A percentile compares a stretch with the other conserved stretches of the same genome.
These are phyloP conservation scores for Eretmochelys imbricata DNA, from an alignment of 2,113 vertebrate genomes.

Conservation along the genomic window DNA sequence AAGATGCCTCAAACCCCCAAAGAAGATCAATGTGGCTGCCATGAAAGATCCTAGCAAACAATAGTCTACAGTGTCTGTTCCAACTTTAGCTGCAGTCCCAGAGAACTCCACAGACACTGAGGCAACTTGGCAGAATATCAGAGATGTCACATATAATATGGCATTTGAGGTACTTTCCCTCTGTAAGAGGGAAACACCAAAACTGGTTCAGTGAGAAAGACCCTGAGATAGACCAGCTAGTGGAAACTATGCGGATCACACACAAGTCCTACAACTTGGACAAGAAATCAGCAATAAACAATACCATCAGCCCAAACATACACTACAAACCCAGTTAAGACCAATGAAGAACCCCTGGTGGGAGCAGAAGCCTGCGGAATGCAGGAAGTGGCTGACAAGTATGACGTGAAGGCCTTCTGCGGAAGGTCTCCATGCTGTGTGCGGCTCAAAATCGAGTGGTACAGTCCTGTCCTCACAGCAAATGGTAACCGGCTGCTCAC, in stretches of 20 bases:
- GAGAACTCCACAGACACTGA: background rate
- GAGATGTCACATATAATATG: background rate
- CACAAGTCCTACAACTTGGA: background rate
- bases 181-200: background rate
- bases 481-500: background rate
- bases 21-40: background rate
- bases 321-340: background rate
- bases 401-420: background rate
- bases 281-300: background rate
- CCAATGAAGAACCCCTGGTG: background rate
- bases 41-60: background rate
- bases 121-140: background rate
- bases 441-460: background rate
- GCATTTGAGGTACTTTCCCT: background rate
- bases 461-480: background rate
- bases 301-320: background rate
- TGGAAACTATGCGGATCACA: background rate
- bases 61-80: no score
- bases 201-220: background rate
- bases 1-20: background rate
- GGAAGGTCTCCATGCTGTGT: background rate
- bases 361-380: background rate
- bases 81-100: background rate
- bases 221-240: background rate
- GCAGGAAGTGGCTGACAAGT: background rate